Base-by-base conservation (phyloP, 2,888 invertebrate species). In the Colostygia pectinataria region DNA sequence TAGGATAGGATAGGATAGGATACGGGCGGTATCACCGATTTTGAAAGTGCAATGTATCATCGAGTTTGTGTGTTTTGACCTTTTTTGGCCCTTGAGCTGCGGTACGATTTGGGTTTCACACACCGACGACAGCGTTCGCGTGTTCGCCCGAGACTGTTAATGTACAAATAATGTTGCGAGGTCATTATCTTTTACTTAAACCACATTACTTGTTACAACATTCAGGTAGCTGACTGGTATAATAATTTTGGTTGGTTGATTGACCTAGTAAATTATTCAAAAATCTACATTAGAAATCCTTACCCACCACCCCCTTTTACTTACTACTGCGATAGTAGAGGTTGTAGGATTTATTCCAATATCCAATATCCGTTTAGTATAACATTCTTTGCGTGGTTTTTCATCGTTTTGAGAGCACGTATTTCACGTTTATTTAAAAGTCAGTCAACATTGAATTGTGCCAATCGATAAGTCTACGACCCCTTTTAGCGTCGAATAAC, bases 181-280 rank as follows among this genome's bases (percentile, higher is more conserved):
- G 69, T 75, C 79, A 85, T 86, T 85, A 85, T 80, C 74, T 80
- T 81, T 79, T 79, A 84, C 81, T 82, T 82, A 80, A 80, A 79
- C 74, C 74, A 68, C 71, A 69, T 41, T 49, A 68, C 65, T 69
- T 61, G 63, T 68, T 66, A 75, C 75, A 71, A 73, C 71, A 73
- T 68, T 72, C 72, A 74, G 68, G 71, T 38, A 44, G 32, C 29
- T 9, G n/a, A n/a, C n/a, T 66, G 63, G 60, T 56, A 33, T 38
- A 33, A 51, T 48, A 34, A 25, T 40, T 53, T 43, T 25, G 27
- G 34, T 36, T 52, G 47, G 53, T 45, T 55, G 34, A 47, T 33
- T 40, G 40, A 64, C 64, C 67, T 59, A 64, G 63, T 62, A 61
- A 60, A 29, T 24, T 37, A 8, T 18, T 0, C 6, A 13, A 36